These are phyloP conservation scores for Athalia circularis DNA, from an alignment of 2,888 invertebrate species.

Conservation along the genomic window DNA sequence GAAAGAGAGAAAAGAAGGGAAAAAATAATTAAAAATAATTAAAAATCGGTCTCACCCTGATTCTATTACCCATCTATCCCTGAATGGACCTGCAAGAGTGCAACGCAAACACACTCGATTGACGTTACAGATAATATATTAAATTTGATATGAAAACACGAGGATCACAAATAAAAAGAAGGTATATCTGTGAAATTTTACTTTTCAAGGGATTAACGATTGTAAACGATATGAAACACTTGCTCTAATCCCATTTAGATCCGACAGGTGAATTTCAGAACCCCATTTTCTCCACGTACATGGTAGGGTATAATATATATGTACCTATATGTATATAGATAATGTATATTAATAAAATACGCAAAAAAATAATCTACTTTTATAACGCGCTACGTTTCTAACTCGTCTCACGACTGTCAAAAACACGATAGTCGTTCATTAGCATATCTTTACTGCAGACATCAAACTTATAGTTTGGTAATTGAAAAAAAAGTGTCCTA, in stretches of 20 bases:
- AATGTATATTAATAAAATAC: neutral
- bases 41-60: too few species aligned
- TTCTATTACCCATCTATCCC: too few species aligned
- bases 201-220: too few species aligned
- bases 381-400: neutral
- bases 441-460: conserved; percentile 2
- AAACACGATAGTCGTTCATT: conserved; percentile 10
- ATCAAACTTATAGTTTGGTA: neutral
- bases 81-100: neutral
- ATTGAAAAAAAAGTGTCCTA: neutral
- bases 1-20: too few species aligned
- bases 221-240: too few species aligned
- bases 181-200: too few species aligned
- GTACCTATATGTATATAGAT: too few species aligned
- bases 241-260: too few species aligned
- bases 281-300: neutral
- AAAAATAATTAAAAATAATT: too few species aligned
- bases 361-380: conserved; percentile 1
- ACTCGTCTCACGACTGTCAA: conserved; percentile 17
- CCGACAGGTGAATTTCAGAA: neutral
- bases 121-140: conserved; percentile 2
- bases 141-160: neutral
- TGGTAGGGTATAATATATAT: neutral
- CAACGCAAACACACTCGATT: conserved; percentile 12
- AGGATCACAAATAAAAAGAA: too few species aligned